phyloP scores from a whole-genome alignment of 2,797 vertebrate species.

The Valencia hispanica region DNA sequence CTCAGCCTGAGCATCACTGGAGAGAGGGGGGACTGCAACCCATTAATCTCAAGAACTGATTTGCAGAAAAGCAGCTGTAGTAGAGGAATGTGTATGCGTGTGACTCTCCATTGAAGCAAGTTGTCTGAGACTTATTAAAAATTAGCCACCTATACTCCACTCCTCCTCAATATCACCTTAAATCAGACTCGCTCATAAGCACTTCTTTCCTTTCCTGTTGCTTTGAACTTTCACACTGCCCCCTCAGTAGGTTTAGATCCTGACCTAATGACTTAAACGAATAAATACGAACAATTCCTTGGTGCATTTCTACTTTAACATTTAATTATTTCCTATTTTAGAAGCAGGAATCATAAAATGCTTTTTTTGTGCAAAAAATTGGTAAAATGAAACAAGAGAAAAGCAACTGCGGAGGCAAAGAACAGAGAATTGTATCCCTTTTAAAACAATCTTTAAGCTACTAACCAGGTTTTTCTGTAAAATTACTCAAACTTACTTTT shows the following conservation, averaged over 20 bases:
- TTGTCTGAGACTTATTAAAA: conserved; percentile 52
- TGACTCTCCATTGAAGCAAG: conserved; percentile 42
- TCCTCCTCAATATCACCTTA: conserved; percentile 39
- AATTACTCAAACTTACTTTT: background rate
- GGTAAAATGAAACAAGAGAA: background rate
- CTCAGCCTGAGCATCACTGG: conserved; percentile 29
- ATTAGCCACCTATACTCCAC: conserved; percentile 53
- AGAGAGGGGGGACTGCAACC: conserved; percentile 31
- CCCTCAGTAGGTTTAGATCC: conserved; percentile 1
- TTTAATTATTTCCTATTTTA: conserved; percentile 38
- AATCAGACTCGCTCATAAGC: conserved; percentile 31
- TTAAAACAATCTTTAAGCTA: background rate
- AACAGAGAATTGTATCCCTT: background rate
- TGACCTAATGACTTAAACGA: conserved; percentile 19
- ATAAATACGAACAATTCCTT: conserved; percentile 20
- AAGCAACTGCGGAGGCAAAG: background rate
- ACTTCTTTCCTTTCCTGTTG: conserved; percentile 8
- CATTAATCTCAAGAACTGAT: conserved; percentile 47
- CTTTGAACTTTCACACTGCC: conserved; percentile 24
- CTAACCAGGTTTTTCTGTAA: background rate
- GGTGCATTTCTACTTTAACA: background rate
- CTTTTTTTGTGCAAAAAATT: background rate
- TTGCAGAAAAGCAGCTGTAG: conserved; percentile 37
- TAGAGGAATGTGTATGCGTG: conserved; percentile 15
- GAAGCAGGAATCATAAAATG: background rate